Base-by-base conservation (phyloP, 1,140 invertebrate species). In the Platyscapa corneri region DNA sequence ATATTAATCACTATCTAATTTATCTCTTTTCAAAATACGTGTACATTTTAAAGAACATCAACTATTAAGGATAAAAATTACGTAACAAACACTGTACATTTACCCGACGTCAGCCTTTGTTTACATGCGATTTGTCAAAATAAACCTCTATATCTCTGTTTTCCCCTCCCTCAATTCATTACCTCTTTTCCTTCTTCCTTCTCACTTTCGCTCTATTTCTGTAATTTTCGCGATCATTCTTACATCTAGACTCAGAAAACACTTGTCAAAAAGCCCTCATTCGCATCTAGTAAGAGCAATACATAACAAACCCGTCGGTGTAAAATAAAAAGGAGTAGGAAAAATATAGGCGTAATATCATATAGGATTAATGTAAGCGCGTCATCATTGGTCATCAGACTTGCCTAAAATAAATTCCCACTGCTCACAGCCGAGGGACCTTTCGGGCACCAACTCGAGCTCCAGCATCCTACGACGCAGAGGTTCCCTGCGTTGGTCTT, bases 371-470 rank as follows among this genome's bases (percentile, higher is more conserved):
- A 27, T 23, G 67, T 5, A 39, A n/a, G 49, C 34, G 49, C 49
- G 49, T 75, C 80, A 37, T n/a, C 2, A 20, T 42, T 5, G 30
- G 1, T 14, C 20, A 30, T 30, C 0, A 18, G 67, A 95, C 96
- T 96, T 94, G 97, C 98, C 98, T 94, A 99, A 95, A 93, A 98
- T 96, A 94, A 99, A 98, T 94, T 99, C 98, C 98, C 98, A 99
- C 95, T 98, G 96, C 94, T 99, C 98, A 93, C 97, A 98, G 94
- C 98, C 97, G 91, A 99, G 95, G 89, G 98, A 98, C 93, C 97
- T 96, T 94, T 99, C 98, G 87, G 98, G 98, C 89, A 98, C 95
- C 90, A 99, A 97, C 95, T 99, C 98, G 91, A 99, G 95, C 94
- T 98, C 98, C 94, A 99, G 95, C 98, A 99, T 99, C 93, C 90